Evolutionary conservation across 2,113 vertebrate genomes (phyloP).

Genomic region (Nannobrachium achirus): DNA sequence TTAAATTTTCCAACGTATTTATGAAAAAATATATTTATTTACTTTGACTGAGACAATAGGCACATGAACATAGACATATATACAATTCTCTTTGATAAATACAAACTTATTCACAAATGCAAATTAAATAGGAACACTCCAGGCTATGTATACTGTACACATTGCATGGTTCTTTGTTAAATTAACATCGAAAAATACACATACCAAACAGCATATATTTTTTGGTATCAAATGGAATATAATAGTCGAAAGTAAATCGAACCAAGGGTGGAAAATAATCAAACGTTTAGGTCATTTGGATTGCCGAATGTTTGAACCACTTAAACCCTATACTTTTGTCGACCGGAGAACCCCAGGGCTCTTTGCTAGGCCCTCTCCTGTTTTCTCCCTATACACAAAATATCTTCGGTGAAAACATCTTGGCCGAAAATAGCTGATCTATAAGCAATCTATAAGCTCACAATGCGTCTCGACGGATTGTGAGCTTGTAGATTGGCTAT

Average conservation of each 20-base stretch:
- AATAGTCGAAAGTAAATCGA: conserved; percentile 10
- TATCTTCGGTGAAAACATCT: too few species aligned
- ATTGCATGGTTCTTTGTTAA: conserved; percentile 78
- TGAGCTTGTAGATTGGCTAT: too few species aligned
- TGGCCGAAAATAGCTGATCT: too few species aligned
- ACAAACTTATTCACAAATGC: conserved; percentile 75
- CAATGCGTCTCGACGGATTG: too few species aligned
- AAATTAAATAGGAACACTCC: conserved; percentile 76
- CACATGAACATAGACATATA: conserved; percentile 72
- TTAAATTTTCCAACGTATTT: conserved; percentile 78
- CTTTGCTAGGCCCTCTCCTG: conserved; percentile 11
- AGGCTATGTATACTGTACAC: conserved; percentile 63
- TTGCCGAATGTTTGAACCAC: too few species aligned
- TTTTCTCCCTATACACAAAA: too few species aligned
- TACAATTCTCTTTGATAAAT: conserved; percentile 83
- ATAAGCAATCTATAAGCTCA: too few species aligned
- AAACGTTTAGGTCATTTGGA: background rate
- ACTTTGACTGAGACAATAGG: conserved; percentile 63
- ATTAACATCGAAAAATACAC: conserved; percentile 65
- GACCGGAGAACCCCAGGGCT: background rate
- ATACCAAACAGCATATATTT: conserved; percentile 53
- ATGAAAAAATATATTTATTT: conserved; percentile 81
- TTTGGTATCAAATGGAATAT: conserved; percentile 74
- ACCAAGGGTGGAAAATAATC: background rate
- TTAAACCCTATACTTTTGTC: background rate